Conservation (phyloP, 2,113 vertebrate species). For the Bubo bubo region DNA sequence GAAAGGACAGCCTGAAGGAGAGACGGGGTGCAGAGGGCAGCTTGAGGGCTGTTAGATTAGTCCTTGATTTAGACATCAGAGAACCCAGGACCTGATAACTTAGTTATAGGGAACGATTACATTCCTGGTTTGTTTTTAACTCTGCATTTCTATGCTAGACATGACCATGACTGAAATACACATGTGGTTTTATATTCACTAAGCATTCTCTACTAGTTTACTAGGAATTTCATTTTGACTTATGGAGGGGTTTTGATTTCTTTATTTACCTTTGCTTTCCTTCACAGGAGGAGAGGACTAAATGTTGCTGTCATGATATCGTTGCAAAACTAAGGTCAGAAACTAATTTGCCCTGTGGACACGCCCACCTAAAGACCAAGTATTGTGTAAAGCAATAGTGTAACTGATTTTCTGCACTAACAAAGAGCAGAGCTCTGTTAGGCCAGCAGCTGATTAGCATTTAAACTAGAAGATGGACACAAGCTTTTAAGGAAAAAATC, state of each 20-base stretch:
- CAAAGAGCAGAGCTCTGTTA: not conserved
- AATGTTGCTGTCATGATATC: not conserved
- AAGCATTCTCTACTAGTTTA: not conserved
- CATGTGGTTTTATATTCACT: not conserved
- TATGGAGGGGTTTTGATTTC: not conserved
- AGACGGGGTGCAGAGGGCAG: fast-evolving
- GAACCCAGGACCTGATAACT: not conserved
- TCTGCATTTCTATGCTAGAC: not conserved
- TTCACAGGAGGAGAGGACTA: not conserved
- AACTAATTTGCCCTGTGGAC: not conserved
- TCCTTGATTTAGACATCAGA: not conserved
- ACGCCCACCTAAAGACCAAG: not conserved
- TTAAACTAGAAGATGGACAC: not conserved
- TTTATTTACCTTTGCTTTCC: not conserved
- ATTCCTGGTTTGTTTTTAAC: not conserved
- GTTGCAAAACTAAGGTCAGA: not conserved
- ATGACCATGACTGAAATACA: not conserved
- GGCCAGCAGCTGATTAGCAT: not conserved
- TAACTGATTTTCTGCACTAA: not conserved
- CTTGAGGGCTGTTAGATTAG: not conserved
- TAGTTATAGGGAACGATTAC: not conserved
- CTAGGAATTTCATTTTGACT: not conserved
- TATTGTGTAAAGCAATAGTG: not conserved
- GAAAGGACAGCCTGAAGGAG: not conserved
- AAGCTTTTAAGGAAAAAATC: not conserved